phyloP scores from a whole-genome alignment of 2,888 invertebrate genomes.

The Allygus modestus region DNA sequence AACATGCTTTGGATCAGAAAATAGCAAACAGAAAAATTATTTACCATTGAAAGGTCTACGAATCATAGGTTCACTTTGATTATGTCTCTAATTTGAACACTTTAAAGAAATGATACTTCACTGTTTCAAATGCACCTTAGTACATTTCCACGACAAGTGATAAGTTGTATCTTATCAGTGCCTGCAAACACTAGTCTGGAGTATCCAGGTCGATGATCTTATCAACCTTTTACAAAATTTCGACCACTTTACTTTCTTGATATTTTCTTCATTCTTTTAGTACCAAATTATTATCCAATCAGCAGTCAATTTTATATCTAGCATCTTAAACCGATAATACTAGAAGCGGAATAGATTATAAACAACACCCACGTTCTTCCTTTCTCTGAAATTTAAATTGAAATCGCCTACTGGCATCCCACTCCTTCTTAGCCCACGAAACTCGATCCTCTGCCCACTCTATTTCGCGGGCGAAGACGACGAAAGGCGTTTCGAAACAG shows the following conservation, averaged over 20 bases:
- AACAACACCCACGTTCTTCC: neutral
- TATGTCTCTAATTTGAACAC: too few relatives aligned
- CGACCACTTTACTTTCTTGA: neutral
- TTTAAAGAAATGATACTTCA: too few relatives aligned
- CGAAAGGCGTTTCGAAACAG: neutral
- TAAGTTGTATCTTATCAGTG: neutral
- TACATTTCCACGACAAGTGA: too few relatives aligned
- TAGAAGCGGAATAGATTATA: neutral
- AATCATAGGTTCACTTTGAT: too few relatives aligned
- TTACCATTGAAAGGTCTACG: too few relatives aligned
- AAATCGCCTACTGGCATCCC: constrained; percentile 5
- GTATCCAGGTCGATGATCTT: neutral
- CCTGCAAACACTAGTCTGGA: neutral
- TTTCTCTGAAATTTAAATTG: constrained; percentile 14
- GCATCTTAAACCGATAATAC: neutral
- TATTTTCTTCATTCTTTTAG: too few relatives aligned
- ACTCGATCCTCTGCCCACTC: neutral
- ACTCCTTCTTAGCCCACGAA: neutral
- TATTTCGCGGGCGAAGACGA: neutral
- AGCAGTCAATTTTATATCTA: neutral
- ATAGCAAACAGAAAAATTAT: too few relatives aligned
- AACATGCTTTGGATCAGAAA: too few relatives aligned
- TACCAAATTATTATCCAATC: neutral
- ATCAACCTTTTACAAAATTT: too few relatives aligned
- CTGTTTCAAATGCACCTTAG: too few relatives aligned